phyloP scores from a whole-genome alignment of 2,888 invertebrate species.

The Morpho deidamia region DNA sequence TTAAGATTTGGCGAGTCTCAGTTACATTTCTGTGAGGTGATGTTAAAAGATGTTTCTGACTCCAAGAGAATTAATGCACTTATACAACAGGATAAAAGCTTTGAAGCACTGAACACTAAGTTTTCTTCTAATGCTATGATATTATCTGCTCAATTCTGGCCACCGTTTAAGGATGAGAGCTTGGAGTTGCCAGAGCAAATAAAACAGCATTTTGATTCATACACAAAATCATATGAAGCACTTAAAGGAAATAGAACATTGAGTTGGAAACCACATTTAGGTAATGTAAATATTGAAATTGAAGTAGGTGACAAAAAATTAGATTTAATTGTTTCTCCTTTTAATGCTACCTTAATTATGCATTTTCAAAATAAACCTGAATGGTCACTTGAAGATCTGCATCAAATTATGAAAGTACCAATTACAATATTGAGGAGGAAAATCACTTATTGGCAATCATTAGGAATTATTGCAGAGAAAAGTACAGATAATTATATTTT shows the following conservation, averaged over 20 bases:
- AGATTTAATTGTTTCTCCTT: constrained; percentile 91
- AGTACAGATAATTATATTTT: constrained; percentile 85
- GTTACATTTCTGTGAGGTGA: constrained; percentile 97
- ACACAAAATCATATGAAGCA: constrained; percentile 93
- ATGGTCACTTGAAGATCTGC: constrained; percentile 93
- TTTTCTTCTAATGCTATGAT: constrained; percentile 85
- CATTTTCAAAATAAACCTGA: constrained; percentile 92
- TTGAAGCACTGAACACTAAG: constrained; percentile 52
- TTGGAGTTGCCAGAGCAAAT: constrained; percentile 90
- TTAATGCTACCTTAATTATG: constrained; percentile 95
- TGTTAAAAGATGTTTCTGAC: constrained; percentile 98
- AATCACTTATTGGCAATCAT: constrained; percentile 96
- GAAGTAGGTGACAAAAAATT: constrained; percentile 90
- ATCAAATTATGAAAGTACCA: constrained; percentile 91
- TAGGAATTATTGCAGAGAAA: constrained; percentile 89
- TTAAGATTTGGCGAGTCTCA: constrained; percentile 97
- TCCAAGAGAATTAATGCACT: constrained; percentile 95
- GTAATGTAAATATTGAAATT: constrained; percentile 93
- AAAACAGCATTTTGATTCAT: constrained; percentile 88
- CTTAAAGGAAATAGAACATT: constrained; percentile 95
- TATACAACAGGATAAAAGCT: constrained; percentile 85
- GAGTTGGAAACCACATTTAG: constrained; percentile 95
- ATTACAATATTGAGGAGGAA: constrained; percentile 90
- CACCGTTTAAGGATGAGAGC: constrained; percentile 96
- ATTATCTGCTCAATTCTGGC: constrained; percentile 99